Evolutionary conservation across 2,888 invertebrate genomes (phyloP).

Genomic region (Geophilus truncorum): DNA sequence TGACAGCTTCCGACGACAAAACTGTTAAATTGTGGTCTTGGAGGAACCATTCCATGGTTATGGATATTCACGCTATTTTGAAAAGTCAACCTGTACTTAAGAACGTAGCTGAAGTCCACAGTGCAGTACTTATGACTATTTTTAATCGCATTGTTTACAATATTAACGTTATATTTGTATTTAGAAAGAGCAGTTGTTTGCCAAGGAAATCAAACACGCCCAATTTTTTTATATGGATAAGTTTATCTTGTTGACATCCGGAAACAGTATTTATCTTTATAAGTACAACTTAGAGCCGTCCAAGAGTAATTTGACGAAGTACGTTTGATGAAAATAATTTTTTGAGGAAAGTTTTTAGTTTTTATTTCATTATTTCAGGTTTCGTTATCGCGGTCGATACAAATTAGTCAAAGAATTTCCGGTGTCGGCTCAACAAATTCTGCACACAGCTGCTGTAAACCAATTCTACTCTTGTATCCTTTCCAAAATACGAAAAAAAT

Average conservation of each 20-base stretch:
- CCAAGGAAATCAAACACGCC: slow-evolving; percentile 31
- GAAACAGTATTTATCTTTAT: slow-evolving; percentile 28
- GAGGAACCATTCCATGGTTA: background rate
- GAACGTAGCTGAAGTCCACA: slow-evolving; percentile 1
- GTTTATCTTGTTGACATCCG: slow-evolving; percentile 30
- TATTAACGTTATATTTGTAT: background rate
- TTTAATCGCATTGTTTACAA: background rate
- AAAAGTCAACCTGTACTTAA: background rate
- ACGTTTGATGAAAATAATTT: background rate
- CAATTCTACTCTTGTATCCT: slow-evolving; percentile 34
- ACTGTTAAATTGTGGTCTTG: slow-evolving; percentile 29
- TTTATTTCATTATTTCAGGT: slow-evolving; percentile 3
- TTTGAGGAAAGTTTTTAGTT: background rate
- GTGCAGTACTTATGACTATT: background rate
- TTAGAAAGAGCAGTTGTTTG: background rate
- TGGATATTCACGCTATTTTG: background rate
- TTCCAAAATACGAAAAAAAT: background rate
- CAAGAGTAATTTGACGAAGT: slow-evolving; percentile 25
- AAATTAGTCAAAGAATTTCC: slow-evolving; percentile 31
- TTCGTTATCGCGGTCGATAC: slow-evolving; percentile 19
- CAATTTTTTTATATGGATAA: slow-evolving; percentile 34
- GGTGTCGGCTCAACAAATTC: slow-evolving; percentile 11
- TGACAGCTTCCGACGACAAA: slow-evolving; percentile 29
- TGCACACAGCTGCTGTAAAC: slow-evolving; percentile 22
- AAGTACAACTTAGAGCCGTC: slow-evolving; percentile 27